Evolutionary conservation across 2,888 invertebrate species (phyloP), one percentile per base, ranked within the genome.

Genomic region (Papilio elwesi): DNA sequence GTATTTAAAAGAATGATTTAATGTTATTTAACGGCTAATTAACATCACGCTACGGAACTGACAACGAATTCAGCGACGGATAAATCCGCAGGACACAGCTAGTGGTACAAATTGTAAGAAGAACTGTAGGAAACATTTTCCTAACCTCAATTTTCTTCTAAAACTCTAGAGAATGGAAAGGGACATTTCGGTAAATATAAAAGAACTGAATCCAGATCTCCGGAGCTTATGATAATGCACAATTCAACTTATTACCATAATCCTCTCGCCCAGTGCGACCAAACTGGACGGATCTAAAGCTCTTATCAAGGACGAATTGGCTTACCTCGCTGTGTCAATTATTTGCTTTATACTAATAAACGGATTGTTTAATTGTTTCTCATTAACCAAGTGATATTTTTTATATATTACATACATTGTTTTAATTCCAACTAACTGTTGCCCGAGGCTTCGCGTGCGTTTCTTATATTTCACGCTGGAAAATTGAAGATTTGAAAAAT

Each of bases 221-320:
- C 55, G 70, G 48, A 38, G 65, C 65, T 70, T 70, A 70, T 70
- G 55, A 13, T 65, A 70, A 65, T 64, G 53, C 55, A 47, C 48
- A 63, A 65, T 64, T 55, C 65, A 48, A 9, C n/a, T 53, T 57
- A 49, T 65, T 70, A 65, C n/a, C 65, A 70, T 65, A 70, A 70
- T 65, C 70, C 70, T 65, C 64, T 55, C 48, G 38, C n/a, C 10
- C 15, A 6, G 48, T 5, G 59, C 65, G 49, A 57, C 55, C 65
- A 16, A 51, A 49, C 52, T 48, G 26, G 26, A 53, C 53, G 47
- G 10, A 36, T 52, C 26, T 26, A 53, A n/a, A 9, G 55, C 59
- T 55, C 55, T 55, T 26, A 64, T 12, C 43, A 63, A n/a, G 48
- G 47, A 6, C 26, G 48, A 70, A 64, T 62, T 69, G 38, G 10